Evolutionary conservation across 2,888 invertebrate species (phyloP), one percentile per base, ranked within the genome.

Genomic region (Heliconius aoede): DNA sequence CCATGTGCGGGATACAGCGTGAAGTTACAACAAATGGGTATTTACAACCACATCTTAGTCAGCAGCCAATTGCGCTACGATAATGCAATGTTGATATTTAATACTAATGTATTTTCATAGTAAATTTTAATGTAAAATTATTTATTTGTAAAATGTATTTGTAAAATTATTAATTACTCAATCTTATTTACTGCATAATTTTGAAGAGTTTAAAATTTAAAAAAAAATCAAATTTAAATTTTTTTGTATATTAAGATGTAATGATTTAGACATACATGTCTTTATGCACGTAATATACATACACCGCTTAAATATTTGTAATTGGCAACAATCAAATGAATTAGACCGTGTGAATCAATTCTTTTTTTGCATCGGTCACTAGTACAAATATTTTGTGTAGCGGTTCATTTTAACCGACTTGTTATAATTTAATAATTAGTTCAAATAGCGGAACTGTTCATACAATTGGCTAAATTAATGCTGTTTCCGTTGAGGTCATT

Each of bases 271-370:
- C 46, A 46, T 46, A 46, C 21, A 55, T 55, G 55, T 55, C 51
- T 75, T 67, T 72, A 21, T 58, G 15, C 40, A 15, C 13, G 1
- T 65, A n/a, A 9, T n/a, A 18, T 55, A 4, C 24, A 58, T 32
- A 64, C 58, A 51, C 26, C 18, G 51, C 67, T 55, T 36, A 36
- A 71, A n/a, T n/a, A n/a, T n/a, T n/a, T n/a, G n/a, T n/a, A 58
- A 71, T 15, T 60, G 28, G 26, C 73, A 28, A 58, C 62, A 78
- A 61, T 73, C 73, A 64, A 69, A 73, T 40, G 24, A 78, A 76
- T 73, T 64, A 46, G 78, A 76, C 71, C 78, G 78, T 78, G 78
- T 60, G 71, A 78, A 71, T 68, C 28, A 7, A 30, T 69, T 24
- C 8, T 51, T 62, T 72, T 61, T 26, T 28, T 26, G 26, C 26